Evolutionary conservation across 2,113 vertebrate species (phyloP), one percentile per base, ranked within the genome.

Genomic region (Syngnathus floridae): DNA sequence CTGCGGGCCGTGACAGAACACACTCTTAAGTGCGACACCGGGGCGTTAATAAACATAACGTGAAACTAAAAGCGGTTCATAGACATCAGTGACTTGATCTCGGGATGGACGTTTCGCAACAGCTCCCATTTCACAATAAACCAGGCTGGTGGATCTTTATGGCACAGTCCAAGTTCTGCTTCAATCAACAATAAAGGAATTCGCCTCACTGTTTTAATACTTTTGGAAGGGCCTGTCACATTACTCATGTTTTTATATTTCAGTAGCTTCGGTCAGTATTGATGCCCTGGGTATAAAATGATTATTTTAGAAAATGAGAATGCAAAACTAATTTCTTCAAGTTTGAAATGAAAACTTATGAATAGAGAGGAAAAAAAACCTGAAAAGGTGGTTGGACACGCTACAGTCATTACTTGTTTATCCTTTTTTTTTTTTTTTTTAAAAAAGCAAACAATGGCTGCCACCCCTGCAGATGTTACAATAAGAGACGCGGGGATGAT

Each of bases 1-100:
- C 97, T 99, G 91, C 69, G 90, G 92, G 62, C 81, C 7, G 65
- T 7, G 46, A 69, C 55, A 63, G 63, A 6, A 71, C 35, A 73
- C 11, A 59, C 48, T 19, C 22, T 21, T 7, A 58, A 37, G 19
- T 58, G 55, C 19, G 55, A 57, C 16, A 19, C 36, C 4, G 35
- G 36, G 35, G 38, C 17, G 16, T n/a, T 22, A 52, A 52, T 13
- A 21, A 8, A 52, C 19, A 22, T 21, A 52, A 22, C 49, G 22
- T 22, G 1, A n/a, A n/a, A 21, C 2, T 51, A 21, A n/a, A 51
- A 9, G 48, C 9, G 48, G 48, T n/a, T 49, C 5, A 19, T 48
- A 4, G 45, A 48, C 45, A 48, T 6, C 45, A 6, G 14, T 8
- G 3, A 6, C 45, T 48, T 48, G 14, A 14, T 19, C 45, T 16